Evolutionary conservation across 2,888 invertebrate species (phyloP).

Genomic region (Tenthredo livida): DNA sequence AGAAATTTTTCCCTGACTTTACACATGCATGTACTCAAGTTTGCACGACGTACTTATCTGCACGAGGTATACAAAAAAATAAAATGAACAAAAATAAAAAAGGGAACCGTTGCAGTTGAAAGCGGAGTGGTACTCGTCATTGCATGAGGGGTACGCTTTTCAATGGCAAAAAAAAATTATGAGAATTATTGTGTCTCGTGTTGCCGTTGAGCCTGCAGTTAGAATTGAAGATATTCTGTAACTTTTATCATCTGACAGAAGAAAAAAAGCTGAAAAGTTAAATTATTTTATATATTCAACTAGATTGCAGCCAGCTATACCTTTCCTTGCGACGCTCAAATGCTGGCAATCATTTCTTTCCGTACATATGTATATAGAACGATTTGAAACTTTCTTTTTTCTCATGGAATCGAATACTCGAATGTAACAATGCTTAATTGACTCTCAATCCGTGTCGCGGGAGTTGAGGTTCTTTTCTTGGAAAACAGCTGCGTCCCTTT

Average conservation of each 20-base stretch:
- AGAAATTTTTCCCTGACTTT: neutral
- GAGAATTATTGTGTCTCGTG: neutral
- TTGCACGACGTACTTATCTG: neutral
- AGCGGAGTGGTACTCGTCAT: neutral
- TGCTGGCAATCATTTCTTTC: neutral
- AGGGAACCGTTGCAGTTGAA: neutral
- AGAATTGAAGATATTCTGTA: neutral
- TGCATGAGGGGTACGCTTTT: conserved; percentile 1
- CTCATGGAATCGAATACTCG: neutral
- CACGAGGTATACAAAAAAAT: neutral
- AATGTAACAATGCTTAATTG: conserved; percentile 26
- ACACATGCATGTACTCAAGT: neutral
- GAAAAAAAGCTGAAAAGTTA: neutral
- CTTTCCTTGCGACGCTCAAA: neutral
- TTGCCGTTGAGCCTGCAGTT: neutral
- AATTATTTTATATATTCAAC: neutral
- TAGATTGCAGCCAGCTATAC: neutral
- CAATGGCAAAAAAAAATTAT: neutral
- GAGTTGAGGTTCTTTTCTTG: conserved; percentile 5
- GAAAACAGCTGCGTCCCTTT: conserved; percentile 19
- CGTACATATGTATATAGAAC: too few relatives aligned
- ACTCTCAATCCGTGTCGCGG: conserved; percentile 11
- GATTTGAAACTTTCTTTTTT: neutral
- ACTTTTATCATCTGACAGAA: neutral
- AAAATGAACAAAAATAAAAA: neutral